These are phyloP conservation scores for Cataglyphis livida DNA, from an alignment of 2,888 invertebrate species.

Conservation along the genomic window DNA sequence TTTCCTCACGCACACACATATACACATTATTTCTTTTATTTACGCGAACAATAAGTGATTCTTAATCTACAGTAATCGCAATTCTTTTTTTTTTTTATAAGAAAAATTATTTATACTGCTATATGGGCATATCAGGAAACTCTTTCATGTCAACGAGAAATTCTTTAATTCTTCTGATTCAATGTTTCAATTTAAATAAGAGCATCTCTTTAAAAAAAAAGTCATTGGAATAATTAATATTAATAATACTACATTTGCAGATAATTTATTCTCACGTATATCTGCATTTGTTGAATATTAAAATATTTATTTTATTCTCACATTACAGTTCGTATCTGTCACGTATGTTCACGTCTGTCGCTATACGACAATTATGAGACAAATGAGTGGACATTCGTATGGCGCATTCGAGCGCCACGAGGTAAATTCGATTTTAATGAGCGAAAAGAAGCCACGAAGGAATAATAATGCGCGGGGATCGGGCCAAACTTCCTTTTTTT, in stretches of 20 bases:
- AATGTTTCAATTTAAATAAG: neutral
- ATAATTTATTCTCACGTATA: neutral
- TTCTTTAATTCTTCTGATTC: no score
- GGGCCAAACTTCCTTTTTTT: conserved; percentile 43
- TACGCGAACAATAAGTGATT: neutral
- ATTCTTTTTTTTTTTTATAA: neutral
- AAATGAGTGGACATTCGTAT: conserved; percentile 42
- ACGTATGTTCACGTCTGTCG: conserved; percentile 18
- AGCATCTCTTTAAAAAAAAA: neutral
- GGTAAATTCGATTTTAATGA: conserved; percentile 76
- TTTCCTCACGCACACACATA: neutral
- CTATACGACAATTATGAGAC: conserved; percentile 16
- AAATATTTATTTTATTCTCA: neutral
- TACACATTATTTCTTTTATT: neutral
- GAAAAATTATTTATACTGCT: neutral
- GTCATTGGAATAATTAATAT: neutral
- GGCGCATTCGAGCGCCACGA: conserved; percentile 39
- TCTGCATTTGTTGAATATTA: neutral
- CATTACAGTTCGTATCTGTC: conserved; percentile 31
- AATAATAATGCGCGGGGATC: conserved; percentile 55
- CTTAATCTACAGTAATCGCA: neutral
- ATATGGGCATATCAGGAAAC: no score
- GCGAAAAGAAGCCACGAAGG: conserved; percentile 59
- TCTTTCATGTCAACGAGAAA: no score
- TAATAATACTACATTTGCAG: neutral